Evolutionary conservation across 2,797 vertebrate genomes (phyloP), one percentile per base, ranked within the genome.

Genomic region (Coilia nasus): DNA sequence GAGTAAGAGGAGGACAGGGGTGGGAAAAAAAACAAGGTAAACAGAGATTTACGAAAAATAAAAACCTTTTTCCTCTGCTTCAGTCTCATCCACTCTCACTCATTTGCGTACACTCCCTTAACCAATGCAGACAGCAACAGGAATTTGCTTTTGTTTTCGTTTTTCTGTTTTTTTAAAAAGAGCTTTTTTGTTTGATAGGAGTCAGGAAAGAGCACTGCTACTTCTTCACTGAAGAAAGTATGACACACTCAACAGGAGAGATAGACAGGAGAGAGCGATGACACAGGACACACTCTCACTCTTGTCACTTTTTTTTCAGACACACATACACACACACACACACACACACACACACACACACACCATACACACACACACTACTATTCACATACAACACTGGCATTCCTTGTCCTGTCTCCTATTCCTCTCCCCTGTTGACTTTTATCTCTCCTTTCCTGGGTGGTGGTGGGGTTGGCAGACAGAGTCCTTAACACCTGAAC

Each of bases 181-280:
- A 64, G 60, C 7, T 71, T 71, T 64, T 64, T n/a, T 64, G 25
- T 28, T 71, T 67, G 12, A 83, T 81, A 84, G 86, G 82, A 57
- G 19, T 28, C 82, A 78, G 84, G 82, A 46, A 67, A 50, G 83
- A 83, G 85, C 82, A 60, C 84, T 86, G 78, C 86, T 86, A 81
- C 80, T 92, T 92, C 90, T 91, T 92, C 92, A 91, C 87, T 92
- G 90, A 92, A 91, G 91, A 92, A 91, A 92, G 89, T 90, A 89
- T 88, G 87, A 90, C 85, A 83, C 78, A 85, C 90, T 89, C 87
- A 88, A 90, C 85, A 89, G 87, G 62, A 87, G 84, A 82, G 62
- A 85, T 28, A 82, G 87, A 6, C 46, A 50, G 57, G 90, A 83
- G 41, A 82, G 44, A 80, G 41, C 3, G 57, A 78, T 50, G 44